Conservation (phyloP, 2,888 invertebrate genomes). For the Pollenia amentaria region DNA sequence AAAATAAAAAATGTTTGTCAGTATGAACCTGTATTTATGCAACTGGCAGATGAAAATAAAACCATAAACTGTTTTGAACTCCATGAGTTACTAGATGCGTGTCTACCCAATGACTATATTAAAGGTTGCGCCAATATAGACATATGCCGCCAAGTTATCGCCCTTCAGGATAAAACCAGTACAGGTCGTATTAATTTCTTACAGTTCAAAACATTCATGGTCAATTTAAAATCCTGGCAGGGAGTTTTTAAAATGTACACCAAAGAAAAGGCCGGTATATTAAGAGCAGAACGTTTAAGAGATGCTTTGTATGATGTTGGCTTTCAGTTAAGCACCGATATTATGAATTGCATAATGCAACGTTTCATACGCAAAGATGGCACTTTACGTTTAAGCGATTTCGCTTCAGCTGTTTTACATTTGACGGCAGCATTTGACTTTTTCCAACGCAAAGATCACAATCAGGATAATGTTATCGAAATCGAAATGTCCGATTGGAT, state of each 20-base stretch:
- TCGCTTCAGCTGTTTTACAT: conserved; percentile 95
- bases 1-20: conserved; percentile 86
- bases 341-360: conserved; percentile 92
- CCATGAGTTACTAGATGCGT: conserved; percentile 94
- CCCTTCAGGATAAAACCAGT: conserved; percentile 92
- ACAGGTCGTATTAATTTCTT: conserved; percentile 92
- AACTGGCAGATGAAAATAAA: conserved; percentile 94
- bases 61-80: conserved; percentile 96
- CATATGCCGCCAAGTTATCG: conserved; percentile 95
- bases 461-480: conserved; percentile 92
- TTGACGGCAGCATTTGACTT: conserved; percentile 95
- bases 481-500: conserved; percentile 90
- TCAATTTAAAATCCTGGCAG: conserved; percentile 96
- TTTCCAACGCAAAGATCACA: conserved; percentile 90
- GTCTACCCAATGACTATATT: conserved; percentile 96
- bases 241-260: conserved; percentile 95
- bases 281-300: conserved; percentile 92
- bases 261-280: conserved; percentile 94
- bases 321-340: conserved; percentile 93
- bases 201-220: conserved; percentile 96
- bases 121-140: conserved; percentile 97
- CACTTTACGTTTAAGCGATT: conserved; percentile 95
- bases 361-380: conserved; percentile 97
- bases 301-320: conserved; percentile 95
- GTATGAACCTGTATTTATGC: conserved; percentile 95